Conservation (phyloP, 1,140 invertebrate genomes). For the Drosophila watanabei region DNA sequence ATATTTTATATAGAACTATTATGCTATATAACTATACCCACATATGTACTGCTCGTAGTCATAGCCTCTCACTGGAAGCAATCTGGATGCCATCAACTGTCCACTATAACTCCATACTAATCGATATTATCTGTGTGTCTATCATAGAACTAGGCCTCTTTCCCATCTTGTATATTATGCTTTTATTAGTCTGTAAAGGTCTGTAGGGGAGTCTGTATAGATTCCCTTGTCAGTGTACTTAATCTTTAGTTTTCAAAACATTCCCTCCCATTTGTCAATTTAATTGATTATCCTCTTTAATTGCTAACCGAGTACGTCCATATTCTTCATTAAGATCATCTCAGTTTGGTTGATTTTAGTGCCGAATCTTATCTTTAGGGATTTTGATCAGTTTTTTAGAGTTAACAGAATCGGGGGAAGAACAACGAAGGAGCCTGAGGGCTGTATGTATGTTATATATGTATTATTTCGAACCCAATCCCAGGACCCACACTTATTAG, state of each 20-base stretch:
- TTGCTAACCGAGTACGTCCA: conserved; percentile 52
- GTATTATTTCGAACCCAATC: conserved; percentile 23
- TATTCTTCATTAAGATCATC: background rate
- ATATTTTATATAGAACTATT: conserved; percentile 41
- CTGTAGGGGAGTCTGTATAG: background rate
- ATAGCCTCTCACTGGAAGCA: conserved; percentile 13
- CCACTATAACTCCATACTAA: conserved; percentile 18
- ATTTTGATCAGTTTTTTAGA: background rate
- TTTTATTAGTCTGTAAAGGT: background rate
- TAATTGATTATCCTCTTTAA: conserved; percentile 37
- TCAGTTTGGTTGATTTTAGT: conserved; percentile 1
- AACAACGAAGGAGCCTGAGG: conserved; percentile 8
- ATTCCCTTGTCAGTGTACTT: conserved; percentile 11
- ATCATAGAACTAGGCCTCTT: background rate
- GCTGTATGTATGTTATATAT: conserved; percentile 21
- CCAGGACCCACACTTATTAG: background rate
- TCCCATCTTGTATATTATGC: background rate
- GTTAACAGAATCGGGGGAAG: background rate
- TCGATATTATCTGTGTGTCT: conserved; percentile 35
- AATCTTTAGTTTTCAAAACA: conserved; percentile 28
- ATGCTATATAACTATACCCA: conserved; percentile 10
- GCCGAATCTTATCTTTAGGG: background rate
- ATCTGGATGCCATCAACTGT: conserved; percentile 24
- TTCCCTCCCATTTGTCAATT: conserved; percentile 27
- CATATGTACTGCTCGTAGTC: conserved; percentile 15